Conservation (phyloP, 2,113 vertebrate species). For the Oryctolagus cuniculus region mOryCun1.1 NC_091453.1:76932501-76933000, state of each 20-base stretch:
- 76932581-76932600: background rate
- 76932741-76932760: conserved; percentile 14
- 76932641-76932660: background rate
- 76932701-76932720: conserved; percentile 15
- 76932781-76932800: background rate
- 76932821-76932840: conserved; percentile 12
- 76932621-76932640: background rate
- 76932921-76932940: background rate
- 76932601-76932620: background rate
- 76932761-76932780: background rate
- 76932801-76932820: background rate
- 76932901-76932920: background rate
- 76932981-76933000: conserved; percentile 16
- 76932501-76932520: background rate
- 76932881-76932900: conserved; percentile 18
- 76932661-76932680: background rate
- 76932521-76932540: background rate
- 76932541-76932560: background rate
- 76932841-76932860: conserved; percentile 48
- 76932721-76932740: conserved; percentile 27
- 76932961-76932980: background rate
- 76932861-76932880: background rate
- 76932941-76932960: conserved; percentile 36
- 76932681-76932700: background rate
- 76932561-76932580: background rate